Percentiles rank a stretch among this genome's conserved stretches.
These are phyloP conservation scores for Parauchenoglanis ngamensis DNA, from an alignment of 2,797 vertebrate species.

Conservation along the genomic window DNA sequence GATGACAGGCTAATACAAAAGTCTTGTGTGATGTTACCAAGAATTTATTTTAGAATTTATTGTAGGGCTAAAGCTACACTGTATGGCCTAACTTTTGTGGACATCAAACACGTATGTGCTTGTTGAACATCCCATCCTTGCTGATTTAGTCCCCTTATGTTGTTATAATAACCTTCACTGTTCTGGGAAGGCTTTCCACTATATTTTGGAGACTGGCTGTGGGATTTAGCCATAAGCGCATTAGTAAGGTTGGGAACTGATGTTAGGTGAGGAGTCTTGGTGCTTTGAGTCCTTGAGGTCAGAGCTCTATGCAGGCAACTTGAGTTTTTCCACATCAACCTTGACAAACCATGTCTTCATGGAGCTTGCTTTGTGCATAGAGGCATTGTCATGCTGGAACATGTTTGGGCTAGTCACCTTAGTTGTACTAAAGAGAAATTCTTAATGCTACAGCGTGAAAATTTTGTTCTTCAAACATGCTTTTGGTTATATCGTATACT, in stretches of 20 bases:
- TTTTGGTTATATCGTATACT: background rate
- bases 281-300: background rate
- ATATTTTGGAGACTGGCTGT: background rate
- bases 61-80: background rate
- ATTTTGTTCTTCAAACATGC: background rate
- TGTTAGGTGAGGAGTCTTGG: background rate
- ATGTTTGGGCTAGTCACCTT: background rate
- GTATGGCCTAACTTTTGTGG: background rate
- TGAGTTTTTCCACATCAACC: background rate
- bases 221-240: background rate
- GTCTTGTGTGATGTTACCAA: background rate
- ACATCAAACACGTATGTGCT: background rate
- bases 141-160: background rate
- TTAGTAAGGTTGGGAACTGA: background rate
- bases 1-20: background rate
- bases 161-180: background rate
- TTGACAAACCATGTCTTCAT: background rate
- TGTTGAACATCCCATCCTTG: background rate
- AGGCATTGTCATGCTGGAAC: background rate
- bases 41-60: background rate
- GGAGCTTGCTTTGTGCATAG: background rate
- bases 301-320: background rate
- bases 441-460: background rate
- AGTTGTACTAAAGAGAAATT: background rate
- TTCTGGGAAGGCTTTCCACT: background rate